These are phyloP conservation scores for Gastracanthus pulcherrimus DNA, from an alignment of 2,888 invertebrate genomes.

Conservation along the genomic window DNA sequence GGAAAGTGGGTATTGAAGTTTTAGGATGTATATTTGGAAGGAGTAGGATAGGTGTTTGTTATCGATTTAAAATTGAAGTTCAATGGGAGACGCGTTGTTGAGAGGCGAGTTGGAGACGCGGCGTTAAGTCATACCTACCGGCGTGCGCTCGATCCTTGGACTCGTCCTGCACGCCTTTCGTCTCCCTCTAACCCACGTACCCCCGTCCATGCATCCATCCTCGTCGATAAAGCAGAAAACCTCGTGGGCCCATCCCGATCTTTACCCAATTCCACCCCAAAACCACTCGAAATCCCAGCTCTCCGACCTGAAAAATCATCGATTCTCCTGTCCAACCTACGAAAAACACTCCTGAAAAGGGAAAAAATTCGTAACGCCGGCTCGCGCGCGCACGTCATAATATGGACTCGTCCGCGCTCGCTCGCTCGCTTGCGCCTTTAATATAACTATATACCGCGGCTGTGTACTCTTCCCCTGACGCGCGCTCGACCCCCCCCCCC, in stretches of 20 bases:
- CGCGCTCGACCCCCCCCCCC: slow-evolving; percentile 77
- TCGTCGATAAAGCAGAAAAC: not conserved
- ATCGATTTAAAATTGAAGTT: too few species aligned
- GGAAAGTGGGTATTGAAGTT: too few species aligned
- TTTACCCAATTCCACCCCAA: too few species aligned
- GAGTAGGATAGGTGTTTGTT: too few species aligned
- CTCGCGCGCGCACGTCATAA: not conserved
- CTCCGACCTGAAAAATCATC: not conserved
- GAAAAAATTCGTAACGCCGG: not conserved
- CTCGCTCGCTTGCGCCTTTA: not conserved
- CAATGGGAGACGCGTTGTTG: too few species aligned
- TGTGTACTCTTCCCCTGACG: not conserved
- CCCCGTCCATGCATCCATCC: not conserved
- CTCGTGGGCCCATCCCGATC: not conserved
- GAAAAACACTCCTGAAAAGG: not conserved
- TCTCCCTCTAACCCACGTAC: not conserved
- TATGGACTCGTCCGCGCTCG: slow-evolving; percentile 50
- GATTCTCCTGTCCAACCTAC: not conserved
- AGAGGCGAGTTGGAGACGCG: too few species aligned
- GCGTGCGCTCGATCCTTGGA: slow-evolving; percentile 43
- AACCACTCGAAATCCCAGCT: not conserved
- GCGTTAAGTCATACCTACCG: too few species aligned
- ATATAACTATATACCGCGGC: too few species aligned
- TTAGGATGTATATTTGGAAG: too few species aligned
- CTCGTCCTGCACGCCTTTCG: slow-evolving; percentile 47